These are phyloP conservation scores for Cinclus mexicanus DNA, from an alignment of 2,113 vertebrate species.

Conservation along the genomic window DNA sequence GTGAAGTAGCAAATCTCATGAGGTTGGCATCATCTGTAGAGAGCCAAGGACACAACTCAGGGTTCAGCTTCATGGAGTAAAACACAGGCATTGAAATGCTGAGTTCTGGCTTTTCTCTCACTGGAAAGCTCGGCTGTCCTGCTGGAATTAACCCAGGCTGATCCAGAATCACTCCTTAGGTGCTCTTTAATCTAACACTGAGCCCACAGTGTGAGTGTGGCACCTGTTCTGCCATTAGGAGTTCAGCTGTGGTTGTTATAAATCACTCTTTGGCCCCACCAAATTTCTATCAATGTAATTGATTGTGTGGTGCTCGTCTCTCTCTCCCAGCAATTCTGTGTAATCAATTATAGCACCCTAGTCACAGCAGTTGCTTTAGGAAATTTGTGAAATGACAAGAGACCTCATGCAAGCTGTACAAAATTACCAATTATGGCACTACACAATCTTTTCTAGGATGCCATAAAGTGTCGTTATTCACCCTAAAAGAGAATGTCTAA, in stretches of 20 bases:
- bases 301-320: neutral
- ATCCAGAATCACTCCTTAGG: neutral
- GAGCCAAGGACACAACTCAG: neutral
- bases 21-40: neutral
- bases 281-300: conserved; percentile 7
- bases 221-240: neutral
- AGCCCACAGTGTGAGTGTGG: neutral
- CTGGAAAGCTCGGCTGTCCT: neutral
- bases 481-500: conserved; percentile 53
- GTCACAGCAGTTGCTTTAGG: conserved; percentile 17
- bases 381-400: conserved; percentile 26
- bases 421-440: conserved; percentile 37
- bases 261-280: neutral
- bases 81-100: fast-evolving
- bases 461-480: conserved; percentile 44
- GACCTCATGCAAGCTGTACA: conserved; percentile 22
- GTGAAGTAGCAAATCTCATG: neutral
- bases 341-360: conserved; percentile 13
- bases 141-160: neutral
- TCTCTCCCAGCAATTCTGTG: neutral
- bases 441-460: conserved; percentile 34
- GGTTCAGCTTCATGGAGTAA: fast-evolving
- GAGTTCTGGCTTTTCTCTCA: neutral
- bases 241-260: neutral
- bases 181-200: neutral